Evolutionary conservation across 2,113 vertebrate species (phyloP).

Genomic region (Triplophysa tibetana): DNA sequence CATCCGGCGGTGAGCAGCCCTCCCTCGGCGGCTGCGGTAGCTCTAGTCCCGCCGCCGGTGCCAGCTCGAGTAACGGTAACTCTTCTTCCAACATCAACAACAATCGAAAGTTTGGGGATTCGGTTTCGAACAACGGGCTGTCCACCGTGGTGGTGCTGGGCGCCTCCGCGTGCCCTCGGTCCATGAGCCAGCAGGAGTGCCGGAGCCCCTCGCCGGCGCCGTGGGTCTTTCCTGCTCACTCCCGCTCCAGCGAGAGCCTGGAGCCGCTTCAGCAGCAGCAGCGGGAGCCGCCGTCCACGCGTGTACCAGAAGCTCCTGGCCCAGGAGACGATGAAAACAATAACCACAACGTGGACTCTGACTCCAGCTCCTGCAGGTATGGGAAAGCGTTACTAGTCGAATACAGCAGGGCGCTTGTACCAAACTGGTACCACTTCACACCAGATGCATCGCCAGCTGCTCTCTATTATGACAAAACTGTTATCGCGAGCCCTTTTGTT

Average conservation of each 20-base stretch:
- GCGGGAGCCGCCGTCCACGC: neutral
- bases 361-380: conserved; percentile 95
- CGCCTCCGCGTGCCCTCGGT: conserved; percentile 73
- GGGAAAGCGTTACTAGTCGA: conserved; percentile 1
- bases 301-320: conserved; percentile 59
- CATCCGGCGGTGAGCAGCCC: conserved; percentile 64
- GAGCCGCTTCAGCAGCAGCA: conserved; percentile 49
- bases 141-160: conserved; percentile 49
- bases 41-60: conserved; percentile 44
- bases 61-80: conserved; percentile 68
- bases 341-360: conserved; percentile 75
- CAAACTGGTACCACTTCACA: conserved; percentile 27
- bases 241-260: conserved; percentile 69
- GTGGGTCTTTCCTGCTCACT: conserved; percentile 84
- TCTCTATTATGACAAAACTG: conserved; percentile 19
- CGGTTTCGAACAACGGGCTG: conserved; percentile 77
- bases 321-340: conserved; percentile 82
- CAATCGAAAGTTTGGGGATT: conserved; percentile 78
- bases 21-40: conserved; percentile 69
- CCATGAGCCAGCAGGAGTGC: conserved; percentile 88
- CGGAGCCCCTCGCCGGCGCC: conserved; percentile 81
- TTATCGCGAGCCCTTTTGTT: neutral
- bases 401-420: conserved; percentile 8
- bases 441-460: conserved; percentile 39
- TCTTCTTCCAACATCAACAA: conserved; percentile 70